Base-by-base conservation (phyloP, 2,888 invertebrate species). In the Clostera curtula region DNA sequence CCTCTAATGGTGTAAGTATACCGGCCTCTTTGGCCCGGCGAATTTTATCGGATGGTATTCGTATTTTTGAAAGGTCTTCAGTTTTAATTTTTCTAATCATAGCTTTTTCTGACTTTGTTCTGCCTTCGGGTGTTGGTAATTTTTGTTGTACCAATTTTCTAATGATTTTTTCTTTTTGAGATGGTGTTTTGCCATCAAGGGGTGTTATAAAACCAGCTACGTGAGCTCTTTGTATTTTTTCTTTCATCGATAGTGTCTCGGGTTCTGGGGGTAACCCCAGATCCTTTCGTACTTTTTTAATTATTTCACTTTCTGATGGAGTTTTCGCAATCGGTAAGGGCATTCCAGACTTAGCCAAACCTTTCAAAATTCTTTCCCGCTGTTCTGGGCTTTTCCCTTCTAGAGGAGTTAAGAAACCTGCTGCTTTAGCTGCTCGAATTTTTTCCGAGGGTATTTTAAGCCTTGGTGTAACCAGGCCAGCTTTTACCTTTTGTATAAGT, bases 81-180 rank as follows among this genome's bases (percentile, higher is more conserved):
- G 41, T 43, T 35, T 42, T 37, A 2, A 47, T 36, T 43, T 46
- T 48, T 18, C 31, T 24, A 11, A 59, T 45, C 3, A 59, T 23
- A 3, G 47, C 41, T 31, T 51, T 54, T 19, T 55, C 55, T 1
- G 59, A 60, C 2, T 41, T 11, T 0, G 56, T 44, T 34, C 48
- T 48, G 1, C 38, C 46, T 33, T 55, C 47, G 0, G 61, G 55
- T 0, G 59, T 29, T 2, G 45, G 47, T 2, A 43, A 3, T 0
- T 55, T 48, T 3, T 19, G 16, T 14, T 37, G 32, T 3, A 37
- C 51, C 22, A 40, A 27, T n/a, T 25, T 41, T 25, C 16, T 45
- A 8, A 58, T 4, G n/a, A 49, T 43, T 19, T 49, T 49, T 34
- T 53, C 54, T 28, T 41, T 48, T 34, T 56, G 31, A 10, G 34